These are phyloP conservation scores for Aphidius gifuensis DNA, from an alignment of 1,140 invertebrate species.

Conservation along the genomic window DNA sequence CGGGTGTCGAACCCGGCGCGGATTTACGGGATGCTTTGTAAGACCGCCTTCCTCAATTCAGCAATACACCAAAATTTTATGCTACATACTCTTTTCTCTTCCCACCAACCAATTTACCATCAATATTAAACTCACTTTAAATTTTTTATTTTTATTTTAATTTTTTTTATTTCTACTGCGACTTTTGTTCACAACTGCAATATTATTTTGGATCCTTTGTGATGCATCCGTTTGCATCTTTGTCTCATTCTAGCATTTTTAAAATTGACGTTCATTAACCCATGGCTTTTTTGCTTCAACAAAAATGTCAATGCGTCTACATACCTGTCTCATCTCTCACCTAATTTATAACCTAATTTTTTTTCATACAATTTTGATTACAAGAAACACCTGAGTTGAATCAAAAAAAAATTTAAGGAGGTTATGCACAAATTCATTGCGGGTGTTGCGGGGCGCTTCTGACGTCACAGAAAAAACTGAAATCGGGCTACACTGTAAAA, in stretches of 20 bases:
- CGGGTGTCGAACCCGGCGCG: slow-evolving; percentile 53
- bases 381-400: too few species aligned
- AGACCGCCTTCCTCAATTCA: slow-evolving; percentile 56
- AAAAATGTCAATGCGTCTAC: too few species aligned
- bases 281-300: background rate
- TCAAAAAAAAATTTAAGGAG: too few species aligned
- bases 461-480: too few species aligned
- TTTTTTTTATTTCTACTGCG: background rate
- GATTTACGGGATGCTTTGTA: slow-evolving; percentile 57
- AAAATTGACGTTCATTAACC: slow-evolving; percentile 18
- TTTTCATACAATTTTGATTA: too few species aligned
- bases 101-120: too few species aligned
- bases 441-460: too few species aligned
- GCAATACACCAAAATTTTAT: slow-evolving; percentile 45
- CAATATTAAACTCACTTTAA: too few species aligned
- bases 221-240: slow-evolving; percentile 29
- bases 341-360: too few species aligned
- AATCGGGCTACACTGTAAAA: too few species aligned
- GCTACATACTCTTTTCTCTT: slow-evolving; percentile 25
- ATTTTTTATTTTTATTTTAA: slow-evolving; percentile 9
- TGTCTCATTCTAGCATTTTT: background rate
- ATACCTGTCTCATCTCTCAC: too few species aligned
- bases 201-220: background rate
- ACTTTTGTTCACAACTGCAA: background rate
- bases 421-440: too few species aligned